These are phyloP conservation scores for Engraulis encrasicolus DNA, from an alignment of 2,113 vertebrate species.

Conservation along the genomic window DNA sequence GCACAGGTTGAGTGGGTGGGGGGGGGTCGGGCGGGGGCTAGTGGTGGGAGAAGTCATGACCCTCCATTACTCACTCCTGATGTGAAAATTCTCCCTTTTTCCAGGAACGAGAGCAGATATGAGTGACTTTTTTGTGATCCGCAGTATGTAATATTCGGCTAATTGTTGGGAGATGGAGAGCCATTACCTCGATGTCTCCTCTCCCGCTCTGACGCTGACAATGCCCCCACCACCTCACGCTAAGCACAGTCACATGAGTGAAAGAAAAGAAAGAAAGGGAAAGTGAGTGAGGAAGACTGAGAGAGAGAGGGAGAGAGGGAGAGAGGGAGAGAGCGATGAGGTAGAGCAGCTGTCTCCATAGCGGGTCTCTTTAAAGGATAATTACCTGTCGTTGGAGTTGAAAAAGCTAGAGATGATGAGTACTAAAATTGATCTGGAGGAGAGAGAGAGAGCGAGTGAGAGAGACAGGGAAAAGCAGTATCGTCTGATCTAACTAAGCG, in stretches of 20 bases:
- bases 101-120: background rate
- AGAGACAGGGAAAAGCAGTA: slow-evolving; percentile 33
- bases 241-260: background rate
- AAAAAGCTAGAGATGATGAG: slow-evolving; percentile 63
- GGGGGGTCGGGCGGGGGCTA: no score
- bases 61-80: background rate
- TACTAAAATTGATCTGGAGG: slow-evolving; percentile 76
- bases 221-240: background rate
- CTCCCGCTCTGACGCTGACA: slow-evolving; percentile 50
- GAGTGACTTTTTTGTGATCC: slow-evolving; percentile 19
- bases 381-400: slow-evolving; percentile 73
- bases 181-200: background rate
- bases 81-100: background rate
- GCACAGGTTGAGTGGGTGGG: no score
- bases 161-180: slow-evolving; percentile 8
- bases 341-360: slow-evolving; percentile 59
- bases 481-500: slow-evolving; percentile 70
- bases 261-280: background rate
- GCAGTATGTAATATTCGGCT: slow-evolving; percentile 35
- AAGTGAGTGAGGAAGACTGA: slow-evolving; percentile 9
- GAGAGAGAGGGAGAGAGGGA: slow-evolving; percentile 60
- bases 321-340: slow-evolving; percentile 31
- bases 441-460: background rate
- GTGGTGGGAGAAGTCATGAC: background rate
- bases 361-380: slow-evolving; percentile 63